These are phyloP conservation scores for Aplysina aerophoba DNA, from an alignment of 37 sponge, comb jelly and placozoan genomes.

Conservation along the genomic window DNA sequence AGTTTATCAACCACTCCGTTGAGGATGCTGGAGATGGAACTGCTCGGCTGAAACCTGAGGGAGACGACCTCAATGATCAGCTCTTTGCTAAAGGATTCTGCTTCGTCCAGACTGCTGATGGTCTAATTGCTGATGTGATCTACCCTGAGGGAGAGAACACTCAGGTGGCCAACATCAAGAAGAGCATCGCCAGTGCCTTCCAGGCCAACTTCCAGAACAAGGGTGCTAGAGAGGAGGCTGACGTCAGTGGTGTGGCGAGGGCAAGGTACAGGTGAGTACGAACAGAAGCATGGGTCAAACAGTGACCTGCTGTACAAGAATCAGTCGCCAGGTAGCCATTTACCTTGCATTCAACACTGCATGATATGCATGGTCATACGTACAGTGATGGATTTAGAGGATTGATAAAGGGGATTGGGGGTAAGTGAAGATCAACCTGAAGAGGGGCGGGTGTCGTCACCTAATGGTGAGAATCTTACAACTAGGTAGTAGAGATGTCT, in stretches of 20 bases:
- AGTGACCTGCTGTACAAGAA: no score
- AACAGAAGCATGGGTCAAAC: no score
- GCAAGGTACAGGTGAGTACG: constrained; percentile 2
- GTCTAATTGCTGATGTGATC: constrained; percentile 30
- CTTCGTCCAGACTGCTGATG: constrained; percentile 48
- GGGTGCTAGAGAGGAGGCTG: background rate
- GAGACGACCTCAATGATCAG: background rate
- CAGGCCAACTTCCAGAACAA: constrained; percentile 48
- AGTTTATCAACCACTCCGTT: background rate
- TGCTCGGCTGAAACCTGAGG: background rate
- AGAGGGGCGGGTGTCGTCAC: no score
- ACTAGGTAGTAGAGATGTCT: no score
- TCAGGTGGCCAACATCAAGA: constrained; percentile 53
- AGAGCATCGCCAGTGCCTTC: constrained; percentile 51
- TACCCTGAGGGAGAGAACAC: constrained; percentile 26
- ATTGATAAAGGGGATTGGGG: no score
- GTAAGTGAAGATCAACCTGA: no score
- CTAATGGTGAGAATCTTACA: no score
- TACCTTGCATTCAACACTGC: no score
- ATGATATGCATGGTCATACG: no score
- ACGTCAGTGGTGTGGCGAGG: background rate
- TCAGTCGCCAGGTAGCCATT: no score
- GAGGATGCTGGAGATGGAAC: constrained; percentile 24
- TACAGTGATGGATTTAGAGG: no score
- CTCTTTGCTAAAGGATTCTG: constrained; percentile 18